These are phyloP conservation scores for Percopsis omiscomaycus DNA, from an alignment of 2,797 vertebrate species.

Conservation along the genomic window DNA sequence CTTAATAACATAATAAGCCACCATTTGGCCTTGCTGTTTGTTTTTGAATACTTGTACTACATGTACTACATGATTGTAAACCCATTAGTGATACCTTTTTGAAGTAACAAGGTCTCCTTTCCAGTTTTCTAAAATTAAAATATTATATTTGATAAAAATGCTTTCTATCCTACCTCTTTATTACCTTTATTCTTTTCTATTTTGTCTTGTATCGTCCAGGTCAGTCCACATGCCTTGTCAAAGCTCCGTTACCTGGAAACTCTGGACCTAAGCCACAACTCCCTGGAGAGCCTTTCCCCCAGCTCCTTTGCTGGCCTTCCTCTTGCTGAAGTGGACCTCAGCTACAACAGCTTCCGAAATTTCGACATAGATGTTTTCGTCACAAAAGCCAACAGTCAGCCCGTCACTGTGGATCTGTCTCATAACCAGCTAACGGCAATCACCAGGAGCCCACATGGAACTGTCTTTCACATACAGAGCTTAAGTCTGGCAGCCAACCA, in stretches of 20 bases:
- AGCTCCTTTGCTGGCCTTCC: conserved; percentile 87
- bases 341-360: conserved; percentile 85
- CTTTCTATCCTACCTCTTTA: neutral
- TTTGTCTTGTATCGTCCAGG: conserved; percentile 42
- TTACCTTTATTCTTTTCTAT: conserved; percentile 3
- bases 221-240: conserved; percentile 84
- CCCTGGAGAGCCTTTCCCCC: conserved; percentile 77
- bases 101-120: neutral
- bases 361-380: conserved; percentile 81
- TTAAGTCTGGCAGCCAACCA: conserved; percentile 87
- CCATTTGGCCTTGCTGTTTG: too few relatives aligned
- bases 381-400: conserved; percentile 81
- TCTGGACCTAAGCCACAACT: conserved; percentile 92
- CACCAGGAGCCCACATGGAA: conserved; percentile 46
- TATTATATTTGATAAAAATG: neutral
- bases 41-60: too few relatives aligned
- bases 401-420: conserved; percentile 87
- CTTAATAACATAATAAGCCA: too few relatives aligned
- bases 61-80: too few relatives aligned
- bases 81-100: too few relatives aligned
- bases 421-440: conserved; percentile 82
- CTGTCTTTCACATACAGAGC: conserved; percentile 82
- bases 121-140: neutral
- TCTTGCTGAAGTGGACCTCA: conserved; percentile 89
- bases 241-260: conserved; percentile 93